These are phyloP conservation scores for Charadrius vociferus DNA, from an alignment of 2,113 vertebrate species.

Conservation along the genomic window DNA sequence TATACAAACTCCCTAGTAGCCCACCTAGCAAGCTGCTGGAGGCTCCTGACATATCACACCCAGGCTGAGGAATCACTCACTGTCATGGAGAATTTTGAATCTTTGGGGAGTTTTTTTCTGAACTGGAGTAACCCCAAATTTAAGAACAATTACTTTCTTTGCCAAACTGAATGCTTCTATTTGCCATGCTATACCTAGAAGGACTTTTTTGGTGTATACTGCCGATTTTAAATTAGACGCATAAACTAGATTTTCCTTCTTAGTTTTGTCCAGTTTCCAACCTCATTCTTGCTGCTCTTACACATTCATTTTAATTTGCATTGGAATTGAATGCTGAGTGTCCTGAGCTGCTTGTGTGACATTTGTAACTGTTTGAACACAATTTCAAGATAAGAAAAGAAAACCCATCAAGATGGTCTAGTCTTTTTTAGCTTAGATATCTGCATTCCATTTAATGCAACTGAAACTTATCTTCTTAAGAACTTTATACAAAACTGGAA, in stretches of 20 bases:
- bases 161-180: not conserved
- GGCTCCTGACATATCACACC: not conserved
- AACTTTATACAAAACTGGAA: not conserved
- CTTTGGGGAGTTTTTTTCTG: not conserved
- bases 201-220: not conserved
- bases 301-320: not conserved
- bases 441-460: not conserved
- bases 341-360: not conserved
- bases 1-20: not conserved
- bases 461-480: not conserved
- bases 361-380: not conserved
- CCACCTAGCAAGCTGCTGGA: slow-evolving; percentile 26
- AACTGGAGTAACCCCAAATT: not conserved
- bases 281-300: not conserved
- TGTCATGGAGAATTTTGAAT: not conserved
- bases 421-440: not conserved
- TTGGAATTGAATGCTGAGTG: not conserved
- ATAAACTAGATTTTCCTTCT: not conserved
- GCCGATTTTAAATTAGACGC: not conserved
- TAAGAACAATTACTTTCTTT: not conserved
- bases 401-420: not conserved
- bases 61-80: not conserved
- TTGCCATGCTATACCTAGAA: not conserved
- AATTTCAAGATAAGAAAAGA: not conserved
- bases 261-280: not conserved